These are phyloP conservation scores for Ptychadena robeensis DNA, from an alignment of 2,797 vertebrate genomes.

Conservation along the genomic window DNA sequence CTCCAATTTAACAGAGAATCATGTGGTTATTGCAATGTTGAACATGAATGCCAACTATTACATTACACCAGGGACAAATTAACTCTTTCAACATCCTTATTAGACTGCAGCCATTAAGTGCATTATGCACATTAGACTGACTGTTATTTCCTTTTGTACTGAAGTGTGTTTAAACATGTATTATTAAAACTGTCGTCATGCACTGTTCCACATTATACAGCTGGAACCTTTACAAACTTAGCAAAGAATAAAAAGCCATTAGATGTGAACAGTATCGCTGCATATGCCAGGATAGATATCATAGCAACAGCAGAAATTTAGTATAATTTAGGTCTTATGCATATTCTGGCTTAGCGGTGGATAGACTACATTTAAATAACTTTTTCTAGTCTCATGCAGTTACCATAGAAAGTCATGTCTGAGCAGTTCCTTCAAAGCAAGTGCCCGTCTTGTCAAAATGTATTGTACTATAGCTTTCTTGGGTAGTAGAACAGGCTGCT, in stretches of 20 bases:
- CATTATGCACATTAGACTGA: neutral
- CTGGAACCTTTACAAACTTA: conserved; percentile 3
- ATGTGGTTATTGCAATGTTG: neutral
- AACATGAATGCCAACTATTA: neutral
- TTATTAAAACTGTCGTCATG: neutral
- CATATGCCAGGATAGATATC: neutral
- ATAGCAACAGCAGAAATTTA: conserved; percentile 13
- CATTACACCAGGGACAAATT: conserved; percentile 6
- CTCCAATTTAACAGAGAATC: neutral
- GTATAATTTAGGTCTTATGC: conserved; percentile 11
- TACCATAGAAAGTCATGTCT: neutral
- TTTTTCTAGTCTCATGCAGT: neutral
- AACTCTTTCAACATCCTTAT: neutral
- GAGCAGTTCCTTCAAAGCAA: neutral
- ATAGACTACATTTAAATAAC: neutral
- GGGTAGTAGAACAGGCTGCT: neutral
- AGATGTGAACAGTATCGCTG: neutral
- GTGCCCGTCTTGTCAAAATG: neutral
- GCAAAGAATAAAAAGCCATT: neutral
- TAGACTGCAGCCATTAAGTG: neutral
- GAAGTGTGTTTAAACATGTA: neutral
- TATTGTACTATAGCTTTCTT: neutral
- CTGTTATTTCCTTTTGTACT: neutral
- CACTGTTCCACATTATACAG: neutral
- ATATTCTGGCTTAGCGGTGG: neutral